A percentile compares a stretch with the other conserved stretches of the same genome.
These are phyloP conservation scores for Novumbra hubbsi DNA, from an alignment of 2,797 vertebrate genomes.

Conservation along the genomic window DNA sequence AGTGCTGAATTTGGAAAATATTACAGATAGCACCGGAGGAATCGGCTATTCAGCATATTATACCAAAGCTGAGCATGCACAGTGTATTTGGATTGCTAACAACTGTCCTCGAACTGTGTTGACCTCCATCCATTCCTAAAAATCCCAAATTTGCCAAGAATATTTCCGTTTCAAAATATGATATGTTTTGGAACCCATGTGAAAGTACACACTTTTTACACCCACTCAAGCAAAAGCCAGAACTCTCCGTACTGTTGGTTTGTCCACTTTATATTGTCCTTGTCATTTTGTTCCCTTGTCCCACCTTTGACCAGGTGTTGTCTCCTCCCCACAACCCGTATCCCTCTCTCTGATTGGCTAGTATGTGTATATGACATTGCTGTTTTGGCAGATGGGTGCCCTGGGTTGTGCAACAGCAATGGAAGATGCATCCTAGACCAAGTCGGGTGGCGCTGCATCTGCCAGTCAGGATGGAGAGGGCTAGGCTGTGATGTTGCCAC, in stretches of 20 bases:
- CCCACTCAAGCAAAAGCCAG: conserved; percentile 82
- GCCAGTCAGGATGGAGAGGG: conserved; percentile 96
- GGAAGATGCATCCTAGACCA: conserved; percentile 97
- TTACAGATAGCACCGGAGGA: not conserved
- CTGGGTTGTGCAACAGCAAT: conserved; percentile 97
- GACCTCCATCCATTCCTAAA: not conserved
- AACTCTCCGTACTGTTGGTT: conserved; percentile 38
- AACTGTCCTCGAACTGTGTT: not conserved
- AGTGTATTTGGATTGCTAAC: not conserved
- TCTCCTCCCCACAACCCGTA: conserved; percentile 27
- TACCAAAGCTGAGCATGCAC: not conserved
- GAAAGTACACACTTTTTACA: conserved; percentile 83
- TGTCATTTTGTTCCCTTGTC: not conserved
- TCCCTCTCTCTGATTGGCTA: conserved; percentile 41
- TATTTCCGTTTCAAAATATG: not conserved
- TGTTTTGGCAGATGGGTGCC: conserved; percentile 92
- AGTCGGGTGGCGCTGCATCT: conserved; percentile 97
- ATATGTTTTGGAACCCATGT: conserved; percentile 76
- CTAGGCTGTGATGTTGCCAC: conserved; percentile 96
- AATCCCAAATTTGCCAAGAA: not conserved
- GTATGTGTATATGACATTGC: conserved; percentile 58
- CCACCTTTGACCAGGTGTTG: conserved; percentile 14
- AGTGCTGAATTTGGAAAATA: too few species aligned
- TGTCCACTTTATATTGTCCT: conserved; percentile 44
- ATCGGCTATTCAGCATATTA: not conserved